A percentile compares a stretch with the other conserved stretches of the same genome.
phyloP scores from a whole-genome alignment of 2,888 invertebrate species.

The Xestia xanthographa region DNA sequence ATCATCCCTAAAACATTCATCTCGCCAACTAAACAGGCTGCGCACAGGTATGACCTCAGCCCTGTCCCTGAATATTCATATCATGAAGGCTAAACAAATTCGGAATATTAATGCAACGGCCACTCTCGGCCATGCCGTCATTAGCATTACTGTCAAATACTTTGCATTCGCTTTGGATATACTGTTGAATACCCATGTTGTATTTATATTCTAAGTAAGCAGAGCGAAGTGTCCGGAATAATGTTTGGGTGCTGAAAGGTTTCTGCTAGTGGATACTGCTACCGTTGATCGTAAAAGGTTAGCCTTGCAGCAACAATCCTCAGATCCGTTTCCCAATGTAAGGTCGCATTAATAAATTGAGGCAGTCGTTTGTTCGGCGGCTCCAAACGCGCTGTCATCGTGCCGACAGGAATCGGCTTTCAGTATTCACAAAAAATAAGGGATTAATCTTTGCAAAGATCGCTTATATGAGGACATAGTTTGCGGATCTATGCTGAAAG shows the following conservation, averaged over 20 bases:
- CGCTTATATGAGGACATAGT: background rate
- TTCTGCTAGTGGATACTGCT: background rate
- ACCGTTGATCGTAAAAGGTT: background rate
- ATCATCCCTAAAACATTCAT: slow-evolving; percentile 22
- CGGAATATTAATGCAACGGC: slow-evolving; percentile 63
- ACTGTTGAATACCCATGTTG: slow-evolving; percentile 54
- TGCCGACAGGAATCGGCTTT: background rate
- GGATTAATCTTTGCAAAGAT: background rate
- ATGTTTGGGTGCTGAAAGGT: slow-evolving; percentile 23
- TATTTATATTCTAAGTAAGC: slow-evolving; percentile 45
- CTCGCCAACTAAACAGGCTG: slow-evolving; percentile 32
- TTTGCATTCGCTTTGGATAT: slow-evolving; percentile 60
- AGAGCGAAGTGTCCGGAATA: slow-evolving; percentile 23
- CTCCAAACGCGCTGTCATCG: background rate
- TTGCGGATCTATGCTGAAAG: background rate
- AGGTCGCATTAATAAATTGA: background rate
- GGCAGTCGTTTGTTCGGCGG: background rate
- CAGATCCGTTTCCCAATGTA: background rate
- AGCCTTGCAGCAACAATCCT: background rate
- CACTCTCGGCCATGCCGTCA: slow-evolving; percentile 52
- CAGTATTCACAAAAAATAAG: background rate
- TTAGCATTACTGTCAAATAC: slow-evolving; percentile 63
- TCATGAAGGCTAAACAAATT: slow-evolving; percentile 60
- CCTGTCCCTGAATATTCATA: slow-evolving; percentile 59
- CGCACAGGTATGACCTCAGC: slow-evolving; percentile 41